Conservation (phyloP, 2,888 invertebrate genomes). For the Caenorhabditis sp. region DNA sequence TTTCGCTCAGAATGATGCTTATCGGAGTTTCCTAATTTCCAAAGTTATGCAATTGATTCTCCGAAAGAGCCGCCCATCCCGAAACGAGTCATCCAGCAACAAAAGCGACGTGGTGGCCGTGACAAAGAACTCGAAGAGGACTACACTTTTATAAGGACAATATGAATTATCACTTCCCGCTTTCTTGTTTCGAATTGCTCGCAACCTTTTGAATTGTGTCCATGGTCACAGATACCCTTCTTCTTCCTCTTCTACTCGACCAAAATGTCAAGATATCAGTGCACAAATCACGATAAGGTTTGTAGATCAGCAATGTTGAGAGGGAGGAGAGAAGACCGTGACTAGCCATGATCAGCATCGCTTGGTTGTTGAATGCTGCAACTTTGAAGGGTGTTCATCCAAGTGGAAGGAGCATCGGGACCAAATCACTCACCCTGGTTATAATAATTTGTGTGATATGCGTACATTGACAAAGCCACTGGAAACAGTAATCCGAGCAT, state of each 20-base stretch:
- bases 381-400: not conserved
- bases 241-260: not conserved
- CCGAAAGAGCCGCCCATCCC: not conserved
- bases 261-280: not conserved
- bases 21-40: slow-evolving; percentile 12
- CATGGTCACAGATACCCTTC: not conserved
- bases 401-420: no score
- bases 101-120: not conserved
- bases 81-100: not conserved
- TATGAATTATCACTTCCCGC: not conserved
- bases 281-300: slow-evolving; percentile 9
- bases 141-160: not conserved
- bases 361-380: slow-evolving; percentile 3
- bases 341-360: slow-evolving; percentile 8
- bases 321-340: slow-evolving; percentile 4
- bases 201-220: not conserved
- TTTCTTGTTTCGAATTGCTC: not conserved
- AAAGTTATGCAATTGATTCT: slow-evolving; percentile 9
- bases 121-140: not conserved
- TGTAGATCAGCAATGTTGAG: slow-evolving; percentile 3
- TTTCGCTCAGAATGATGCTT: slow-evolving; percentile 23
- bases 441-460: not conserved
- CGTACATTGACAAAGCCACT: not conserved
- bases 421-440: not conserved
- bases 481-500: not conserved